Percentiles rank a stretch among this genome's conserved stretches.
phyloP scores from a whole-genome alignment of 2,888 invertebrate species.

The Pseudoips prasinana region DNA sequence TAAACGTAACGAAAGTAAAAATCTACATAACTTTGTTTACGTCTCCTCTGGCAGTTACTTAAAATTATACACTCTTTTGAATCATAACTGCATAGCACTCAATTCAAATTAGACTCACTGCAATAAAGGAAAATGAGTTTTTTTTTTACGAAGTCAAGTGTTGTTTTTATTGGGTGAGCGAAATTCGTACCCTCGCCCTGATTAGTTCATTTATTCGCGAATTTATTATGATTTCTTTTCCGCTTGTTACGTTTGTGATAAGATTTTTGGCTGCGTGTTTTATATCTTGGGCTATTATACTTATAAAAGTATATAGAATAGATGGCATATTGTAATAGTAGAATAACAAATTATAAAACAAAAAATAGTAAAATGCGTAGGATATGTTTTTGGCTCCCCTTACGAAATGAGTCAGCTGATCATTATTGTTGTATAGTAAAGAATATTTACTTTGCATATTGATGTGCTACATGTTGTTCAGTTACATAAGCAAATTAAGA shows the following conservation, averaged over 20 bases:
- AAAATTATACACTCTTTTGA: slow-evolving; percentile 78
- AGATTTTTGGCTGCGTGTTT: slow-evolving; percentile 34
- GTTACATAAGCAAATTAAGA: no score
- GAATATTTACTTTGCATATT: no score
- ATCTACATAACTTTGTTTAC: slow-evolving; percentile 35
- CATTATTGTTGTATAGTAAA: no score
- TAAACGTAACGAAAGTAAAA: neutral
- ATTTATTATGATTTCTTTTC: slow-evolving; percentile 75
- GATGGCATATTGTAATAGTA: no score
- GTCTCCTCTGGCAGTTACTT: slow-evolving; percentile 51
- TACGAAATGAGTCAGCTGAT: no score
- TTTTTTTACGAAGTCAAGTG: slow-evolving; percentile 72
- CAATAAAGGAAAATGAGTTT: slow-evolving; percentile 80
- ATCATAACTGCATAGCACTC: slow-evolving; percentile 80
- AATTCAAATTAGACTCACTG: slow-evolving; percentile 77
- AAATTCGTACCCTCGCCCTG: slow-evolving; percentile 56
- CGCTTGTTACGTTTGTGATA: slow-evolving; percentile 54
- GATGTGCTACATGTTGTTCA: no score
- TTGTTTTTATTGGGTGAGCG: slow-evolving; percentile 74
- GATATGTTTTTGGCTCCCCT: no score
- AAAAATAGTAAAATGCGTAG: no score
- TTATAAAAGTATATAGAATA: no score
- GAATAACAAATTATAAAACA: no score
- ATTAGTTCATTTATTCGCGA: slow-evolving; percentile 74
- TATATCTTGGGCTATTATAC: no score